Conservation (phyloP, 1,140 invertebrate genomes). For the Penaeus indicus region DNA sequence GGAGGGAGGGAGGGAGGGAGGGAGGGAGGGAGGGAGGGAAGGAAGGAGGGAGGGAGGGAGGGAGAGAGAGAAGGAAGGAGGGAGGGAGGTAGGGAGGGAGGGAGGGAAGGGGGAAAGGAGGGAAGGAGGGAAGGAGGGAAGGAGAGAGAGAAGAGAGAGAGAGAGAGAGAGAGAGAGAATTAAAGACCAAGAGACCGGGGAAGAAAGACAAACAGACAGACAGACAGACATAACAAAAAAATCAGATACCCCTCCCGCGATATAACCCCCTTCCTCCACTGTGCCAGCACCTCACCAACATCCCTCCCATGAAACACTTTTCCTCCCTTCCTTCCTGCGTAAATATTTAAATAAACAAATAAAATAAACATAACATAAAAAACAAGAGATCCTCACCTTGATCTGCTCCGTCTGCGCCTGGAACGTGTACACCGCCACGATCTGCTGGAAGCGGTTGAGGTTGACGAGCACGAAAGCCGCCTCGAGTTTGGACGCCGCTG, state of each 20-base stretch:
- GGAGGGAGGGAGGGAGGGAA: neutral
- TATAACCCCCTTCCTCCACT: neutral
- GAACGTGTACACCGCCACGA: constrained; percentile 75
- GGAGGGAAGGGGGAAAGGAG: neutral
- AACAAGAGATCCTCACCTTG: constrained; percentile 71
- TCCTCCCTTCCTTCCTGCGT: too few relatives aligned
- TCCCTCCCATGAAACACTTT: too few relatives aligned
- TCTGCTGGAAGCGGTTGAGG: constrained; percentile 76
- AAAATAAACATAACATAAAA: neutral
- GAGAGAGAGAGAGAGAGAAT: neutral
- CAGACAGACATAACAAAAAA: neutral
- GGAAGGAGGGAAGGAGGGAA: neutral
- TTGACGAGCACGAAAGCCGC: constrained; percentile 75
- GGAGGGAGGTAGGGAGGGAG: neutral
- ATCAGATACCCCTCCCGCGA: neutral
- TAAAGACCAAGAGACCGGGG: neutral
- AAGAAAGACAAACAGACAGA: neutral
- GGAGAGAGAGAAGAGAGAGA: neutral
- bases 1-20: neutral
- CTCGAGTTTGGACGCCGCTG: constrained; percentile 74
- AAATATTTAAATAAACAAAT: neutral
- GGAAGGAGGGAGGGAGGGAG: neutral
- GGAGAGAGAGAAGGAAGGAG: neutral
- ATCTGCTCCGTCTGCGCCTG: constrained; percentile 73
- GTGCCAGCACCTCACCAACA: neutral